Base-by-base conservation (phyloP, 2,113 vertebrate species). In the Elephantulus edwardii region DNA sequence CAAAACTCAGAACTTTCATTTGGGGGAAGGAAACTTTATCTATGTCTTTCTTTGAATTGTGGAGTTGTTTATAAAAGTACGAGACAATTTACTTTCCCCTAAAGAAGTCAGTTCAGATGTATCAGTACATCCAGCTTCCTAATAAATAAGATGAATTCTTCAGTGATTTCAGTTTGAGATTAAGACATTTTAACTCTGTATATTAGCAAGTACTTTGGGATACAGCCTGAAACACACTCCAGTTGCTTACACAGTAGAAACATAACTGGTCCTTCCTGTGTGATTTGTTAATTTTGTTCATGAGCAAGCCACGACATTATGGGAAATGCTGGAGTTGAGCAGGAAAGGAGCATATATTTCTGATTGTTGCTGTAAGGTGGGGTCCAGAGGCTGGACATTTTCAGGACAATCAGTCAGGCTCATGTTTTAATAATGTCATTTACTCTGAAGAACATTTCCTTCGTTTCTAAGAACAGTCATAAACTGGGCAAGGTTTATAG, bases 391-490 rank as follows among this genome's bases (percentile, higher is more conserved):
- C 72, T 86, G 77, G 77, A 48, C n/a, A 50, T 64, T 93, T 88
- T 93, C 35, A 75, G 68, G 1, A 92, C 84, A 86, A 28, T n/a
- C 77, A 30, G 71, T 66, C 33, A 82, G 64, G 64, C 50, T 91
- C 11, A 12, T 93, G 54, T 82, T 89, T 85, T 89, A 38, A 83
- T 88, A 42, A 9, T 35, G 33, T 76, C 33, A 42, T 75, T 94
- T 85, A 75, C 35, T 30, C 74, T 58, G 46, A 50, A 74, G 88
- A 89, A 85, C 14, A 60, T 93, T 91, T 86, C 33, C 46, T 94
- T 30, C 89, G 46, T 82, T 92, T 93, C 40, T 90, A 64, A 88
- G 86, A 74, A 94, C 16, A 85, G 46, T 68, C 66, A 50, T 77
- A 71, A 80, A 44, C 56, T 30, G 20, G 16, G 20, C 20, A 92